Percentiles rank a stretch among this genome's conserved stretches.
These are phyloP conservation scores for Microcebus jonahi DNA, from an alignment of 2,113 vertebrate genomes.

Conservation along the genomic window DNA sequence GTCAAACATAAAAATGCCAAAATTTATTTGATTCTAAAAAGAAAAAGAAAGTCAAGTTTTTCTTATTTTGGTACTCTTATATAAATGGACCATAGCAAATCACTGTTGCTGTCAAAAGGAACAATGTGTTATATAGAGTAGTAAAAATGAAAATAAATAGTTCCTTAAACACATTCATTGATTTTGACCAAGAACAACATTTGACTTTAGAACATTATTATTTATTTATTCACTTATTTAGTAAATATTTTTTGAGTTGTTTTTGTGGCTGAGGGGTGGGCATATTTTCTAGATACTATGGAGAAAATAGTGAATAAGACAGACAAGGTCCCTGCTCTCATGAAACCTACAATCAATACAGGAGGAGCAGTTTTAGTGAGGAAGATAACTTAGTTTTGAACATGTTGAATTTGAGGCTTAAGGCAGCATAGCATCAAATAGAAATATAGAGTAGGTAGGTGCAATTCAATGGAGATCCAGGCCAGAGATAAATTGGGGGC, in stretches of 20 bases:
- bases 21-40: neutral
- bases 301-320: neutral
- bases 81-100: neutral
- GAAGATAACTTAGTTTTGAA: neutral
- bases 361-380: neutral
- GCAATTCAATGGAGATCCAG: neutral
- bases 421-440: neutral
- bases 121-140: neutral
- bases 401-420: neutral
- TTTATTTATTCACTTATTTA: neutral
- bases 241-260: neutral
- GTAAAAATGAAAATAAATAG: neutral
- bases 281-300: neutral
- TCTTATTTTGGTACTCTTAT: neutral
- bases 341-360: neutral
- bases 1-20: neutral
- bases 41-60: neutral
- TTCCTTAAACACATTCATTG: neutral
- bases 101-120: neutral
- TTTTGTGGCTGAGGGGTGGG: neutral
- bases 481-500: neutral
- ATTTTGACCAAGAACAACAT: neutral
- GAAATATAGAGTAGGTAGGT: neutral
- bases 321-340: neutral
- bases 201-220: neutral